These are phyloP conservation scores for Brachypalpus laphriformis DNA, from an alignment of 2,888 invertebrate species.

Conservation along the genomic window DNA sequence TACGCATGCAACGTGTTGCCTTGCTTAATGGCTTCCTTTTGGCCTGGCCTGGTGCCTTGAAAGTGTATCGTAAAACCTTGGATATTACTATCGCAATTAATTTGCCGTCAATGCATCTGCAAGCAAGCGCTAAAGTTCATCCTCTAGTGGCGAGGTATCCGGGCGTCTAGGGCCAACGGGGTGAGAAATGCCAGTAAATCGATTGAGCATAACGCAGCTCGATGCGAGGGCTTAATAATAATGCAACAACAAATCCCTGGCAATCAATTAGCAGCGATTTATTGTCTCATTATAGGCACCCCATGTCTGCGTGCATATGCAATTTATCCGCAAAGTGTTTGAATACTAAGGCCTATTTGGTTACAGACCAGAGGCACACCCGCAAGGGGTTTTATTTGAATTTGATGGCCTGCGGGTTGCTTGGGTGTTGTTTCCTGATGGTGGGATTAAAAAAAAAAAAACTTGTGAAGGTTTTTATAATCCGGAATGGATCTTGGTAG, in stretches of 20 bases:
- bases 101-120: conserved; percentile 59
- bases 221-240: conserved; percentile 5
- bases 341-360: neutral
- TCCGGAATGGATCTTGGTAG: neutral
- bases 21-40: conserved; percentile 64
- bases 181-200: conserved; percentile 38
- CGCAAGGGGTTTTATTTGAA: too few species aligned
- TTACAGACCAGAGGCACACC: conserved; percentile 8
- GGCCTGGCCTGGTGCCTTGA: conserved; percentile 19
- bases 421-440: too few species aligned
- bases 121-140: neutral
- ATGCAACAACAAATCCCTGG: conserved; percentile 42
- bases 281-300: conserved; percentile 66
- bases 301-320: conserved; percentile 5
- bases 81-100: conserved; percentile 70
- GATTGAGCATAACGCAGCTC: conserved; percentile 11
- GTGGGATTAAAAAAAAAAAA: too few species aligned
- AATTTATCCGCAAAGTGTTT: conserved; percentile 1
- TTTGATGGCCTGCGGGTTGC: too few species aligned
- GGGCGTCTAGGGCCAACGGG: neutral
- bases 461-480: too few species aligned
- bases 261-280: conserved; percentile 69
- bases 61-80: conserved; percentile 58
- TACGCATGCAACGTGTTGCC: conserved; percentile 13
- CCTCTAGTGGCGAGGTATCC: too few species aligned